A percentile compares a stretch with the other conserved stretches of the same genome.
phyloP scores from a whole-genome alignment of 2,888 invertebrate genomes.

The Oxycera nigricornis region DNA sequence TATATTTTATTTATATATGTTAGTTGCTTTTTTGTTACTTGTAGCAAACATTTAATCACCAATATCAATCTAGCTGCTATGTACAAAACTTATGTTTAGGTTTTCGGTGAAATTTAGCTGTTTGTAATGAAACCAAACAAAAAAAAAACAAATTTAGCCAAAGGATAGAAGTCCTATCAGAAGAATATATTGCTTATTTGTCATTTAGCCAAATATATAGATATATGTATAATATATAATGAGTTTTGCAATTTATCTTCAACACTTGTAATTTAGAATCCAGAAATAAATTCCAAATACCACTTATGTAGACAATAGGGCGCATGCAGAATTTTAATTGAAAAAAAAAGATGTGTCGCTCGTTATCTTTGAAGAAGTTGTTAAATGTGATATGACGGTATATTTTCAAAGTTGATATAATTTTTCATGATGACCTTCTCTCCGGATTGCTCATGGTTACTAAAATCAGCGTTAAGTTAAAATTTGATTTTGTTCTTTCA shows the following conservation, averaged over 20 bases:
- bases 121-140: background rate
- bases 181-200: slow-evolving; percentile 11
- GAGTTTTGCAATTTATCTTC: slow-evolving; percentile 34
- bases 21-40: slow-evolving; percentile 3
- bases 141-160: slow-evolving; percentile 29
- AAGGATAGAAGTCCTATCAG: slow-evolving; percentile 39
- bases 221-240: background rate
- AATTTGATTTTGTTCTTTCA: too few relatives aligned
- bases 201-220: slow-evolving; percentile 14
- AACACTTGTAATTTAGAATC: background rate
- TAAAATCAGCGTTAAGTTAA: too few relatives aligned
- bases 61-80: slow-evolving; percentile 7
- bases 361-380: slow-evolving; percentile 30
- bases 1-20: slow-evolving; percentile 12
- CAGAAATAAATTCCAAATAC: slow-evolving; percentile 32
- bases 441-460: too few relatives aligned
- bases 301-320: background rate
- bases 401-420: background rate
- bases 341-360: background rate
- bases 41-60: slow-evolving; percentile 22
- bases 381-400: background rate
- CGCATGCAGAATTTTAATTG: slow-evolving; percentile 15
- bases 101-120: slow-evolving; percentile 7
- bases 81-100: slow-evolving; percentile 2
- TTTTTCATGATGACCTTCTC: background rate